Evolutionary conservation across 1,140 invertebrate species (phyloP), one percentile per base, ranked within the genome.

Genomic region (Pantala flavescens): DNA sequence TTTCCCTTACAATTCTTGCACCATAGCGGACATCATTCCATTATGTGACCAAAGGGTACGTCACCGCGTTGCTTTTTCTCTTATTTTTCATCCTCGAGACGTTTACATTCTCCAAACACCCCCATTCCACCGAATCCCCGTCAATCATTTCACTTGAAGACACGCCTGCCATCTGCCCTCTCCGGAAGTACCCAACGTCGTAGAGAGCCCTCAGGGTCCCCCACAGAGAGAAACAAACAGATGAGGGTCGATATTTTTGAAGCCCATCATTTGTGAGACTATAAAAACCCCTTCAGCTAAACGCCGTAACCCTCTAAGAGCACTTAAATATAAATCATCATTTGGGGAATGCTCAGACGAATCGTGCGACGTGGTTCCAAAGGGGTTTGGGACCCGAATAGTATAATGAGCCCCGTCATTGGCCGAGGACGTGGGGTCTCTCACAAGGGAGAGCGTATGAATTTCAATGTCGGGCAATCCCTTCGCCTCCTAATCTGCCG

Each of bases 261-360:
- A 63, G 49, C 49, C 49, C 49, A 63, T 63, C 49, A 63, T 63
- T 63, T 63, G 49, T 63, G 49, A 21, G n/a, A 36, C 28, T 36
- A 36, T 36, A 36, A 36, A 36, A 36, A 36, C 49, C 49, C 49
- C 49, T 63, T 19, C 16, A 63, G 49, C 49, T 63, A 36, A 36
- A 36, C 28, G 28, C 28, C 28, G 2, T 36, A 36, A 16, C 49
- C 49, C 49, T 63, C 49, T 21, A 19, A n/a, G 49, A 63, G 49
- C 49, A 21, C 49, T 63, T 63, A 63, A 63, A 21, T 63, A 63
- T 63, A 63, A 63, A 63, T 63, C 49, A 63, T 63, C 49, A 63
- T 63, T 63, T 63, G 49, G 49, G n/a, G 5, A 63, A 63, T 7
- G 49, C 49, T 63, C 49, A 12, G 49, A 12, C 14, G 49, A 63